phyloP scores from a whole-genome alignment of 2,888 invertebrate species.

The Clusia tigrina region DNA sequence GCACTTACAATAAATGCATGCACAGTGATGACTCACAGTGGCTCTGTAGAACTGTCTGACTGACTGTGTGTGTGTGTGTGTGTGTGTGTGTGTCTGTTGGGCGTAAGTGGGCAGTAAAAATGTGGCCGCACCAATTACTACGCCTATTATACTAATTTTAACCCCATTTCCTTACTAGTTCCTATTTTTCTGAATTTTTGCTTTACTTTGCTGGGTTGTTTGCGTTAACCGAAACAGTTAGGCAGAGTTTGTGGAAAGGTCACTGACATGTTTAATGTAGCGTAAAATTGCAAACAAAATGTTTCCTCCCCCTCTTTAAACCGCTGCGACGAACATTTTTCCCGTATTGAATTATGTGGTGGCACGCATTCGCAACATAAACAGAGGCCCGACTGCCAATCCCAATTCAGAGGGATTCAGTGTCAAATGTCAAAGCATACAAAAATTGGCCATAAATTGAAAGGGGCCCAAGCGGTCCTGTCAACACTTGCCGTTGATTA shows the following conservation, averaged over 20 bases:
- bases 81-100: too few relatives aligned
- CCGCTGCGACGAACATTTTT: not conserved
- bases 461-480: slow-evolving; percentile 8
- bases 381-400: too few relatives aligned
- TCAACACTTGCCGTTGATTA: slow-evolving; percentile 34
- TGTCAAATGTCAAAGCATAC: slow-evolving; percentile 12
- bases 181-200: too few relatives aligned
- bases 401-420: slow-evolving; percentile 1
- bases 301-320: slow-evolving; percentile 27
- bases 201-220: not conserved
- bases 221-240: not conserved
- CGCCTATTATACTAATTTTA: too few relatives aligned
- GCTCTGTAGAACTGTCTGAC: too few relatives aligned
- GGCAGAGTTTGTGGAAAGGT: slow-evolving; percentile 24
- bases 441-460: not conserved
- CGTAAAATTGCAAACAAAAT: slow-evolving; percentile 47
- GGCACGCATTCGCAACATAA: slow-evolving; percentile 26
- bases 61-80: too few relatives aligned
- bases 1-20: too few relatives aligned
- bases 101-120: too few relatives aligned
- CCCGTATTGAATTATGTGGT: slow-evolving; percentile 5
- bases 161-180: too few relatives aligned
- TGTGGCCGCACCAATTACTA: too few relatives aligned
- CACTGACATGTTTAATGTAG: slow-evolving; percentile 46
- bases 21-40: too few relatives aligned